These are phyloP conservation scores for Spatula clypeata DNA, from an alignment of 2,797 vertebrate genomes.

Conservation along the genomic window DNA sequence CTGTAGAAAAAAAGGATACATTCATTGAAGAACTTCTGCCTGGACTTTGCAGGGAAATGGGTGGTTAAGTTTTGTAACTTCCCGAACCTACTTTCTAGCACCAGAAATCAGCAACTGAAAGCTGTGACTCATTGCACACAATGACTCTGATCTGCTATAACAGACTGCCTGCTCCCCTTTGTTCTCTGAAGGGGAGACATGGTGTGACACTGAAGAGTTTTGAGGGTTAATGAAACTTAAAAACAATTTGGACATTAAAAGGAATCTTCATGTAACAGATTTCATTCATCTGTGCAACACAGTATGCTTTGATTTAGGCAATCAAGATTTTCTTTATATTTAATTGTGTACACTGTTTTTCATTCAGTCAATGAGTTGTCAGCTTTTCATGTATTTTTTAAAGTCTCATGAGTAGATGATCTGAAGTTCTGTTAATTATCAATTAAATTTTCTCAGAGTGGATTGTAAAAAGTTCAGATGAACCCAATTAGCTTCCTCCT, in stretches of 20 bases:
- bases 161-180: background rate
- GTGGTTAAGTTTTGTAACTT: background rate
- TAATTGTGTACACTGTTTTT: conserved; percentile 78
- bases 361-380: conserved; percentile 68
- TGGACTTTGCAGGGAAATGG: background rate
- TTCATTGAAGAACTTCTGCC: background rate
- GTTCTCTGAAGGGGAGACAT: background rate
- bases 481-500: conserved; percentile 74
- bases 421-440: conserved; percentile 82
- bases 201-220: background rate
- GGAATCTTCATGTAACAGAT: conserved; percentile 67
- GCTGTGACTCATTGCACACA: background rate
- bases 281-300: conserved; percentile 67
- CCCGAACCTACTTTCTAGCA: background rate
- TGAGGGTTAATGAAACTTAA: conserved; percentile 59
- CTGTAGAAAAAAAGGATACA: background rate
- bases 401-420: conserved; percentile 70
- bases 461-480: conserved; percentile 78
- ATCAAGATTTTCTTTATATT: conserved; percentile 76
- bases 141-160: background rate
- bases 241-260: conserved; percentile 78
- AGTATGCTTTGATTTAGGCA: conserved; percentile 81
- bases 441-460: conserved; percentile 81
- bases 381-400: conserved; percentile 81
- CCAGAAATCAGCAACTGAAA: conserved; percentile 13